Conservation (phyloP, 2,113 vertebrate genomes). For the Cygnus atratus region DNA sequence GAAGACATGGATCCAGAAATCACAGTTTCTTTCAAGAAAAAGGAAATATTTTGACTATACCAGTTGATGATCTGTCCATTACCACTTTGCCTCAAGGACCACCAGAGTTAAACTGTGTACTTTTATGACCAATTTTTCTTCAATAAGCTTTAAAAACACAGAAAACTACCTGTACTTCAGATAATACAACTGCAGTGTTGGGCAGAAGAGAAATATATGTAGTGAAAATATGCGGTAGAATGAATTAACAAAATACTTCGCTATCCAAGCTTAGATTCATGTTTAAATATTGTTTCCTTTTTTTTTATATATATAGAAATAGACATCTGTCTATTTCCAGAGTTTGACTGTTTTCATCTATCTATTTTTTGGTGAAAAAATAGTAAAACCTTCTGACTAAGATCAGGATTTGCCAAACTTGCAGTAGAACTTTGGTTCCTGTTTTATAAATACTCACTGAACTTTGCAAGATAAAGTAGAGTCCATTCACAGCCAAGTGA, state of each 20-base stretch:
- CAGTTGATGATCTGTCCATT: not conserved
- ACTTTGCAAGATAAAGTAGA: not conserved
- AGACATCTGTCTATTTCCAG: not conserved
- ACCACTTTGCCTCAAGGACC: not conserved
- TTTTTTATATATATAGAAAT: not conserved
- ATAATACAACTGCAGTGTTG: not conserved
- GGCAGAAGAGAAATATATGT: not conserved
- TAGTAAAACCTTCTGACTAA: not conserved
- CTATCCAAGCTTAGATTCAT: not conserved
- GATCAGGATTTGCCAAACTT: not conserved
- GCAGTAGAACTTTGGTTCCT: not conserved
- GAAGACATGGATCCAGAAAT: not conserved
- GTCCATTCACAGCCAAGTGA: not conserved
- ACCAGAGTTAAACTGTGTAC: not conserved
- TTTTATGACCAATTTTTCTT: not conserved
- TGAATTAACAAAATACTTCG: not conserved
- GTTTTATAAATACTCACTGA: not conserved
- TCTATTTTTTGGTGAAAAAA: not conserved
- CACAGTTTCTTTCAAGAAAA: not conserved
- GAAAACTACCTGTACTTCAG: not conserved
- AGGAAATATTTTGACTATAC: not conserved
- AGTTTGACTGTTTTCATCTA: not conserved
- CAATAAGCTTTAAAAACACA: not conserved
- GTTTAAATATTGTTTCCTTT: not conserved
- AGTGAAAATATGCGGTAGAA: not conserved